Conservation (phyloP, 2,113 vertebrate genomes). For the Oceanites oceanicus region DNA sequence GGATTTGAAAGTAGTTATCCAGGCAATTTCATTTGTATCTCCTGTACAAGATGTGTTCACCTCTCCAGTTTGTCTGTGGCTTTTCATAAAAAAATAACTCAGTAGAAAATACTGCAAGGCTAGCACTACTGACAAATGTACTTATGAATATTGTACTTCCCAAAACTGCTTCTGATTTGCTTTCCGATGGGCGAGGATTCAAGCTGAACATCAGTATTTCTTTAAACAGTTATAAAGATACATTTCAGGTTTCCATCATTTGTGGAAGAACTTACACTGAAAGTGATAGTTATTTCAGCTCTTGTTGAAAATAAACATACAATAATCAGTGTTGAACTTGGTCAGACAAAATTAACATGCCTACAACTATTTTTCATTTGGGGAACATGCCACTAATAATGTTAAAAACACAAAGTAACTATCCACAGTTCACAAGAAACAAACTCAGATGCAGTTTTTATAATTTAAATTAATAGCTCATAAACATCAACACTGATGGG, state of each 20-base stretch:
- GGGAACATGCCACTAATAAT: background rate
- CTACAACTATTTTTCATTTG: background rate
- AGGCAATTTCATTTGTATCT: background rate
- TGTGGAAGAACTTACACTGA: background rate
- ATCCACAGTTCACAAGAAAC: background rate
- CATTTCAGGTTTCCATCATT: background rate
- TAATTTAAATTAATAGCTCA: background rate
- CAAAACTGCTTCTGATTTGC: background rate
- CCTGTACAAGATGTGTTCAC: background rate
- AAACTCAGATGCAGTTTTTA: background rate
- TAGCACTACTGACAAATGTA: background rate
- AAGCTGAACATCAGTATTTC: background rate
- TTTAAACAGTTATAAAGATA: background rate
- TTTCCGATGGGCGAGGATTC: background rate
- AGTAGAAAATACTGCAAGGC: background rate
- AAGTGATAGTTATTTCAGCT: background rate
- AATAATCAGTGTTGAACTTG: background rate
- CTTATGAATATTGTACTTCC: background rate
- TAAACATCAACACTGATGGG: background rate
- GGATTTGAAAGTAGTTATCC: background rate
- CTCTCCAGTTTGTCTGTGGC: background rate
- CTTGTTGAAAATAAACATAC: background rate
- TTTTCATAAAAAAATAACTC: background rate
- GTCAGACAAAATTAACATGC: background rate
- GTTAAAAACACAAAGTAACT: background rate